Evolutionary conservation across 2,888 invertebrate genomes (phyloP).

Genomic region (Noctua janthe): DNA sequence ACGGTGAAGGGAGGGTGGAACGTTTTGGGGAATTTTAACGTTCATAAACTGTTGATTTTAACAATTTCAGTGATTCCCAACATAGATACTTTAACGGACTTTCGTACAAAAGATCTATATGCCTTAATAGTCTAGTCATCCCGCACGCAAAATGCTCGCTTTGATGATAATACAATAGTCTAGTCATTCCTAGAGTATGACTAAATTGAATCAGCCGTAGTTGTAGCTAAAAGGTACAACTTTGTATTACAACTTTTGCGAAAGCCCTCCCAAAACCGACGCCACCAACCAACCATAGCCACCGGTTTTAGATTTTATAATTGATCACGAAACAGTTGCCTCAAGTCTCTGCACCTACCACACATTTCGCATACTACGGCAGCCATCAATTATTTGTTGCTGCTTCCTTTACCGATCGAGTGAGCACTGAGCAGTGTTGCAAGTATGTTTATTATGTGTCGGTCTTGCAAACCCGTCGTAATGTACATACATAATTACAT

Average conservation of each 20-base stretch:
- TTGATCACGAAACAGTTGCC: slow-evolving; percentile 17
- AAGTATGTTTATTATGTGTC: slow-evolving; percentile 50
- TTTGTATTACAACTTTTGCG: no score
- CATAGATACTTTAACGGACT: not conserved
- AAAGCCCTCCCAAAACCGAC: not conserved
- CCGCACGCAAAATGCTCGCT: no score
- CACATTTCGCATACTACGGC: slow-evolving; percentile 38
- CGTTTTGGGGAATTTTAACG: no score
- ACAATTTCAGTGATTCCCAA: not conserved
- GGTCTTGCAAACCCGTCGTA: slow-evolving; percentile 49
- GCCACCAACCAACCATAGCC: not conserved
- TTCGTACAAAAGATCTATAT: not conserved
- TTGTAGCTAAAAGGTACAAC: no score
- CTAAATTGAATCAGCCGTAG: not conserved
- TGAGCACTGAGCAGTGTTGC: slow-evolving; percentile 45
- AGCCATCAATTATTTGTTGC: slow-evolving; percentile 50
- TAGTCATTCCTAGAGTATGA: not conserved
- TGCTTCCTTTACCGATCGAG: slow-evolving; percentile 55
- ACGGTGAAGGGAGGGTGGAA: no score
- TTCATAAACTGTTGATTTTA: no score
- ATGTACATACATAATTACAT: not conserved
- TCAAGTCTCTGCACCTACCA: slow-evolving; percentile 25
- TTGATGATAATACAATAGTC: no score
- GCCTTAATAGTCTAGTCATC: not conserved
- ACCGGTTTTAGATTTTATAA: not conserved